These are phyloP conservation scores for Eupithecia inturbata DNA, from an alignment of 2,888 invertebrate species.

Conservation along the genomic window DNA sequence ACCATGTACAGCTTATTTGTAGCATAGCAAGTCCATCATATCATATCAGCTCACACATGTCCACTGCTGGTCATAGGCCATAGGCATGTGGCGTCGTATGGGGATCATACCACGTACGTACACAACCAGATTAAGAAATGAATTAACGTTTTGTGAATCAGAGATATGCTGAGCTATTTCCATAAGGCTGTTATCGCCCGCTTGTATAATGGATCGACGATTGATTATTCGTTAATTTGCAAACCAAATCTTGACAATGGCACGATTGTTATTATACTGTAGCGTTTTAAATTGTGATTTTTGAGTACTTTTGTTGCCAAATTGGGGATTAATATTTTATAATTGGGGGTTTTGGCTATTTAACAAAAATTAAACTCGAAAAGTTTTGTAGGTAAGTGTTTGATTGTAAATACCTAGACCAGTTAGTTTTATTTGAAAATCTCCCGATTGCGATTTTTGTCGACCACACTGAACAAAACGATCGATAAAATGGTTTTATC, in stretches of 20 bases:
- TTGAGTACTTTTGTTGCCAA: constrained; percentile 23
- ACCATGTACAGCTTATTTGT: background rate
- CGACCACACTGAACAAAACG: background rate
- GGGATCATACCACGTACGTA: no score
- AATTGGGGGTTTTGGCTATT: constrained; percentile 6
- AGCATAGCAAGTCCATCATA: background rate
- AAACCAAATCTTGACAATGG: constrained; percentile 47
- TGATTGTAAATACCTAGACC: no score
- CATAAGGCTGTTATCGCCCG: constrained; percentile 9
- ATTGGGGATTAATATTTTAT: constrained; percentile 20
- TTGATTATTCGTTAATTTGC: constrained; percentile 48
- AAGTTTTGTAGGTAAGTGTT: no score
- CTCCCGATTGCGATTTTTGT: background rate
- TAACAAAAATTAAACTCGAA: no score
- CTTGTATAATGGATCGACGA: constrained; percentile 36
- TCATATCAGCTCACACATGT: no score
- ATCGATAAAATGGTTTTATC: background rate
- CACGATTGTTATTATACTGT: constrained; percentile 39
- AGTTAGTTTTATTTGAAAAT: background rate
- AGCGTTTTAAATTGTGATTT: constrained; percentile 32
- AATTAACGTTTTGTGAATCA: background rate
- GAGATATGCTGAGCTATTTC: background rate
- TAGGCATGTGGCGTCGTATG: no score
- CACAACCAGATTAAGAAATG: no score
- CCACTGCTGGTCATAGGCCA: no score